Base-by-base conservation (phyloP, 2,888 invertebrate genomes). In the Sipha maydis region DNA sequence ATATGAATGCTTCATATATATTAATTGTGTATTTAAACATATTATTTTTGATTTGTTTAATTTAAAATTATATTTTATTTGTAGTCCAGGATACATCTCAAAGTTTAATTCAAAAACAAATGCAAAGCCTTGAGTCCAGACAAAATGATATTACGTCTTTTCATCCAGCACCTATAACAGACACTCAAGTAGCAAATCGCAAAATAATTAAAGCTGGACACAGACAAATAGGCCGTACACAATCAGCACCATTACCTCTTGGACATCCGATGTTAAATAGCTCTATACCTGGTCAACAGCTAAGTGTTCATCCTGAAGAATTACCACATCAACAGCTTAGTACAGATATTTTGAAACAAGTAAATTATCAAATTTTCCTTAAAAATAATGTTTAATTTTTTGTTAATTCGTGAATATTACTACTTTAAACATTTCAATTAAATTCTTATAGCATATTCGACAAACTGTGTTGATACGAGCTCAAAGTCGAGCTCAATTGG, bases 191-290 rank as follows among this genome's bases (percentile, higher is more conserved):
- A 90, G 95, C 95, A 78, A 94, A 94, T 91, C 94, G 94, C 90
- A 93, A 95, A 91, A 93, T 96, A 89, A 93, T 94, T 93, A 95
- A 95, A 93, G 93, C 94, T 91, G 94, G 94, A 91, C 96, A 96
- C 91, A 93, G 97, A 84, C 97, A 97, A 61, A 93, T 98, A 82
- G 97, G 97, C 89, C 95, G 98, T 91, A 98, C 98, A 89, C 98
- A 98, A 93, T 98, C 98, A 78, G 98, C 98, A 5, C 97, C 97
- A 1, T 93, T 97, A 90, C 97, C 97, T 48, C 93, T 98, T 89
- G 97, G 97, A 1, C 97, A 97, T 93, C 97, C 97, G 41, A 95
- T 97, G 94, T 94, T 97, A 88, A 88, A 91, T 90, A 83, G 89
- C 90, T 89, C 79, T 61, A 89, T 90, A 85, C 90, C 91, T 80